Base-by-base conservation (phyloP, 2,888 invertebrate genomes). In the Chymomyza amoena region DNA sequence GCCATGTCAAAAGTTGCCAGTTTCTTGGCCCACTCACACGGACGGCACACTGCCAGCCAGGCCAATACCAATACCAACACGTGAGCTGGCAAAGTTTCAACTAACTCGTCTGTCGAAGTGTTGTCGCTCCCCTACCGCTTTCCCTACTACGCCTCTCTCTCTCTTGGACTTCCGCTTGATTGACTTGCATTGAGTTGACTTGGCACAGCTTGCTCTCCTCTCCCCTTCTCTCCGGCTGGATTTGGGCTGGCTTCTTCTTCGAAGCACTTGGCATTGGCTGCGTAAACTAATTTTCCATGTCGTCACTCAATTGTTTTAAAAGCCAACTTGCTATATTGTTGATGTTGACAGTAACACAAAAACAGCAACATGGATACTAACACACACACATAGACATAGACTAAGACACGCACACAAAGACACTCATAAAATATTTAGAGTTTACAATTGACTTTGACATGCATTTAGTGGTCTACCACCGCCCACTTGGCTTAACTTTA, bases 281-380 rank as follows among this genome's bases (percentile, higher is more conserved):
- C 89, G 87, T 88, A 86, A 86, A 86, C 85, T 86, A 89, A 86
- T 86, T 89, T 86, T 86, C 89, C 89, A 77, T 89, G 89, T 87
- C 86, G 86, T 80, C 86, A 87, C 86, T 86, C 80, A 89, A 86
- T 87, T 87, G 85, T 86, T 88, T 88, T 84, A 84, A 86, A 81
- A 85, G 87, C 87, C 87, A 81, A 78, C n/a, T 54, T 64, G 70
- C 70, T 74, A 56, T 74, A 56, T 69, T 61, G 57, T 60, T 61
- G 13, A 68, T 69, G 66, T 77, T 80, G 75, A 77, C 77, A 73
- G 50, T 69, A 54, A 6, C 54, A 16, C 54, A 54, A 36, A 61
- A 6, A 50, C 50, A 62, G 28, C 51, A 61, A 18, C 66, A 56
- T 63, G 25, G 25, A 25, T 4, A 25, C 25, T 51, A 67, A 57